These are phyloP conservation scores for Steatornis caripensis DNA, from an alignment of 2,113 vertebrate species.

Conservation along the genomic window DNA sequence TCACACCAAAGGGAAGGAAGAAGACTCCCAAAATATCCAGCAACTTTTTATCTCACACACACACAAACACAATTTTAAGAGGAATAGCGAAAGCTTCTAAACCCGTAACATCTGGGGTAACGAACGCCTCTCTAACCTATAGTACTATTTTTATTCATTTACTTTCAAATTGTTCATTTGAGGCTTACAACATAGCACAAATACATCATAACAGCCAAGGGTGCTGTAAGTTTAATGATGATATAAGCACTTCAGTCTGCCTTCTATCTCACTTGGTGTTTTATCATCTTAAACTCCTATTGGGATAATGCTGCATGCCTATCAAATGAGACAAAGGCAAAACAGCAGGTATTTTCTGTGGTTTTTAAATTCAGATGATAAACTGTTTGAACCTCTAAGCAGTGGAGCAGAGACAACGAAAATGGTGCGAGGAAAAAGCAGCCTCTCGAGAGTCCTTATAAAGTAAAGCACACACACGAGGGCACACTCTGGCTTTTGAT, in stretches of 20 bases:
- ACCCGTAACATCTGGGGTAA: background rate
- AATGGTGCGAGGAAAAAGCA: background rate
- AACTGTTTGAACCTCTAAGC: background rate
- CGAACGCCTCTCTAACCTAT: background rate
- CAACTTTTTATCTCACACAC: background rate
- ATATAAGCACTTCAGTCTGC: slow-evolving; percentile 6
- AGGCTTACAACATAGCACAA: background rate
- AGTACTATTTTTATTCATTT: background rate
- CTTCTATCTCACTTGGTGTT: background rate
- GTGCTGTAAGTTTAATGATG: background rate
- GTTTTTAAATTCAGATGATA: slow-evolving; percentile 29
- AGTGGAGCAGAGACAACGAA: background rate
- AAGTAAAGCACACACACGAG: background rate
- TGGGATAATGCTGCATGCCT: background rate
- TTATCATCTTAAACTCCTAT: slow-evolving; percentile 2
- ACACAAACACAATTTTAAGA: background rate
- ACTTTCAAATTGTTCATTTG: background rate
- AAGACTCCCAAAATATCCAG: background rate
- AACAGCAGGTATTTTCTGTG: background rate
- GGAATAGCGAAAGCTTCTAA: background rate
- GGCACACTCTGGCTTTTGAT: background rate
- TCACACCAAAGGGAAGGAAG: background rate
- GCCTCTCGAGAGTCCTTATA: background rate
- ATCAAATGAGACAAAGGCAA: background rate
- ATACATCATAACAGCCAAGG: background rate